phyloP scores from a whole-genome alignment of 2,888 invertebrate genomes.

The Gandaritis pyraliata region DNA sequence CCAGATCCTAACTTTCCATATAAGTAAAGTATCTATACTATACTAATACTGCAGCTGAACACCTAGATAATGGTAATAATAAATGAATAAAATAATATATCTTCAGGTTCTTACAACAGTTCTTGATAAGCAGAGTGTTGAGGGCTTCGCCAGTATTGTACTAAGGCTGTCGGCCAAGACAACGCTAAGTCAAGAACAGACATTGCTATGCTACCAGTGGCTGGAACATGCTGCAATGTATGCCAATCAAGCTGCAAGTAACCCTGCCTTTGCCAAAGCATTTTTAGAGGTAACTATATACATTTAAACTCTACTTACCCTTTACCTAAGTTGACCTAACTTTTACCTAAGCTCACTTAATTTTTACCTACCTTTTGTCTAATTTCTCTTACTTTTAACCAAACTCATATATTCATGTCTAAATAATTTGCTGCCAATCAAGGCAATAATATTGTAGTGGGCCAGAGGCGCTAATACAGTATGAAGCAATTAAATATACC shows the following conservation, averaged over 20 bases:
- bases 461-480: too few species aligned
- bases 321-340: too few species aligned
- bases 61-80: neutral
- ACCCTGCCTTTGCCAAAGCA: conserved; percentile 70
- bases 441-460: too few species aligned
- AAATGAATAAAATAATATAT: neutral
- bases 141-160: conserved; percentile 83
- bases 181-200: conserved; percentile 69
- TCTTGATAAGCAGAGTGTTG: conserved; percentile 69
- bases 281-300: conserved; percentile 75
- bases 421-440: too few species aligned
- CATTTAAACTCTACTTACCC: too few species aligned
- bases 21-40: too few species aligned
- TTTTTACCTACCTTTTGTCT: too few species aligned
- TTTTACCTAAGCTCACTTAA: too few species aligned
- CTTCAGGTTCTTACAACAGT: conserved; percentile 79
- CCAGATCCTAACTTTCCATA: too few species aligned
- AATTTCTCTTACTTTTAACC: too few species aligned
- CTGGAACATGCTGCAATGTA: conserved; percentile 86
- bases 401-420: too few species aligned
- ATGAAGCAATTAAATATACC: too few species aligned
- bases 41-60: neutral
- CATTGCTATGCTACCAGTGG: conserved; percentile 85
- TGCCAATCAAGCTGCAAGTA: conserved; percentile 75
- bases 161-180: conserved; percentile 74